phyloP scores from a whole-genome alignment of 2,797 vertebrate species.

The Darevskia mixta region DNA sequence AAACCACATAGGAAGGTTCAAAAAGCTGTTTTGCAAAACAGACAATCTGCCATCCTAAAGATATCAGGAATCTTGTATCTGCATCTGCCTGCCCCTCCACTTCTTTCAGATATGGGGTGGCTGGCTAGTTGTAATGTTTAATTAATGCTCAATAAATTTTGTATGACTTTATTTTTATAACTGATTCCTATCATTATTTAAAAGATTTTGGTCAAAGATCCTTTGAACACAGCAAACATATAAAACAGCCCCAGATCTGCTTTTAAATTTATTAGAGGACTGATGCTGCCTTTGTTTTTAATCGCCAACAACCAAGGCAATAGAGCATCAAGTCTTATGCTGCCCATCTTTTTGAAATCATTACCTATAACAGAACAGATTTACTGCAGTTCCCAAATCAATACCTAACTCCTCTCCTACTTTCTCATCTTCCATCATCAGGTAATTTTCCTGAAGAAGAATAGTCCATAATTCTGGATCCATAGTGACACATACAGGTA shows the following conservation, averaged over 20 bases:
- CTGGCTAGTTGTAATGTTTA: too few species aligned
- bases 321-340: neutral
- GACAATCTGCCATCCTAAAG: neutral
- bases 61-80: neutral
- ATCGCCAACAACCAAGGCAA: neutral
- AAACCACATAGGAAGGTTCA: too few species aligned
- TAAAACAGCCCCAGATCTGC: neutral
- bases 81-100: neutral
- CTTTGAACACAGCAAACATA: neutral
- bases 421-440: neutral
- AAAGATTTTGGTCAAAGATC: neutral
- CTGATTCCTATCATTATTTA: neutral
- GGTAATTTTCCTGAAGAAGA: neutral
- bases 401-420: neutral
- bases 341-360: neutral
- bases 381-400: neutral
- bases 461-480: neutral
- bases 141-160: neutral
- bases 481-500: neutral
- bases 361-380: neutral
- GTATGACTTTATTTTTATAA: neutral
- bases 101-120: neutral
- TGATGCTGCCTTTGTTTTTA: neutral
- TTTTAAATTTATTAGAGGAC: neutral
- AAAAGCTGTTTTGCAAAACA: neutral